Percentiles rank a stretch among this genome's conserved stretches.
Evolutionary conservation across 1,140 invertebrate genomes (phyloP).

Genomic region (Pachypeltis micranthus): DNA sequence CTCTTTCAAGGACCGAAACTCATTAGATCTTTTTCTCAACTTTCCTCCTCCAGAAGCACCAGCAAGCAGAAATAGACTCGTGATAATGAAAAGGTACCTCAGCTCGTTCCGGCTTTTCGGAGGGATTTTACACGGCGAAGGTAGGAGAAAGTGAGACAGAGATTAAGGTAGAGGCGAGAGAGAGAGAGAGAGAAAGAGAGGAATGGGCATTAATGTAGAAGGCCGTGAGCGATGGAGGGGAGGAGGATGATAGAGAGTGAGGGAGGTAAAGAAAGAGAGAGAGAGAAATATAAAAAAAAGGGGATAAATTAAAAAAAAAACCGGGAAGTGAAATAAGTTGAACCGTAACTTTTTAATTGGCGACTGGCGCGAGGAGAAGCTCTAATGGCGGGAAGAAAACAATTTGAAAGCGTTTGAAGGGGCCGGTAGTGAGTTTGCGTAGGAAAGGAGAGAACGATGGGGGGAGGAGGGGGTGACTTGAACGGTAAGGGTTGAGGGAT

Average conservation of each 20-base stretch:
- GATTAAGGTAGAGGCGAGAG: not conserved
- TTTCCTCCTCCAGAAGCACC: not conserved
- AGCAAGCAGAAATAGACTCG: no score
- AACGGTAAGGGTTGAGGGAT: not conserved
- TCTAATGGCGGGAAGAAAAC: conserved; percentile 15
- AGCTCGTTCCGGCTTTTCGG: not conserved
- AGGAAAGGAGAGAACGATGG: not conserved
- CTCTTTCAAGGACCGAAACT: not conserved
- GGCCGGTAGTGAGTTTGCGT: not conserved
- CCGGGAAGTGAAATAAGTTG: not conserved
- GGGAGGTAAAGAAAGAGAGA: not conserved
- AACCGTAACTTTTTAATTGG: conserved; percentile 15
- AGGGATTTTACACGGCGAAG: not conserved
- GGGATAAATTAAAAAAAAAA: not conserved
- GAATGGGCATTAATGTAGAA: not conserved
- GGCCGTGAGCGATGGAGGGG: no score
- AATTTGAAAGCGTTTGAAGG: conserved; percentile 4
- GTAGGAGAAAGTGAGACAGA: not conserved
- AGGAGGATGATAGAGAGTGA: not conserved
- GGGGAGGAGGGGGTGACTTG: not conserved
- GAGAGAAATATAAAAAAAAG: no score
- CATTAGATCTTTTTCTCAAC: not conserved
- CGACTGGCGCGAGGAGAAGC: no score
- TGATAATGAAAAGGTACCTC: no score
- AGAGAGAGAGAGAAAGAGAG: no score